Conservation (phyloP, 2,797 vertebrate species). For the Phoxinus dragarum region DNA sequence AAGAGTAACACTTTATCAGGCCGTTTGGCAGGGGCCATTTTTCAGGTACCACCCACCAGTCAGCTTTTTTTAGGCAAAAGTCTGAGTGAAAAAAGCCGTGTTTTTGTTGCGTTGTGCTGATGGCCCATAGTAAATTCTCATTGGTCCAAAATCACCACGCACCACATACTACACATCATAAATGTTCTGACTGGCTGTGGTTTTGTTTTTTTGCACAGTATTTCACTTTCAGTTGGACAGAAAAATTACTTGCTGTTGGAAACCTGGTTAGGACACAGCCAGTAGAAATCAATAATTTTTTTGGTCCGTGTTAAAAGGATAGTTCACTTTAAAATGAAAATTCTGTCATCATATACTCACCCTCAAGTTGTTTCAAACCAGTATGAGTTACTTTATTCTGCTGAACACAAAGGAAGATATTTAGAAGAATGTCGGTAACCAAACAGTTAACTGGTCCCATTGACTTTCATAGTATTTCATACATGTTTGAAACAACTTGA, state of each 20-base stretch:
- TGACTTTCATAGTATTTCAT: no score
- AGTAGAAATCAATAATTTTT: background rate
- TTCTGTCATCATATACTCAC: no score
- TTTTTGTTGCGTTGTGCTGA: background rate
- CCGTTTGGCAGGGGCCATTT: conserved; percentile 93
- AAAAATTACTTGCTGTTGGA: background rate
- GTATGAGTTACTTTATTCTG: no score
- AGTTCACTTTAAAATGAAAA: no score
- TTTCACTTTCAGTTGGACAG: background rate
- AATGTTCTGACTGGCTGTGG: background rate
- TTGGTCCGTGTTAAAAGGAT: background rate
- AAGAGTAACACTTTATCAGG: conserved; percentile 93
- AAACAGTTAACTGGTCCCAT: no score
- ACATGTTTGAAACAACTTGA: no score
- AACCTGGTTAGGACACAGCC: no score
- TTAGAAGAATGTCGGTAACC: no score
- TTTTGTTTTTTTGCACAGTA: background rate
- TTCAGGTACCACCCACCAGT: conserved; percentile 83
- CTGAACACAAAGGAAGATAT: no score
- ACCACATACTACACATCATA: background rate
- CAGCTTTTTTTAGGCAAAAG: background rate
- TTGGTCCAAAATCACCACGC: background rate
- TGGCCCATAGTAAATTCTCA: background rate
- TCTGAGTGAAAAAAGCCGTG: background rate
- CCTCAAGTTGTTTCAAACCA: no score